Evolutionary conservation across 2,113 vertebrate genomes (phyloP), one percentile per base, ranked within the genome.

Genomic region (Atrichornis clamosus): DNA sequence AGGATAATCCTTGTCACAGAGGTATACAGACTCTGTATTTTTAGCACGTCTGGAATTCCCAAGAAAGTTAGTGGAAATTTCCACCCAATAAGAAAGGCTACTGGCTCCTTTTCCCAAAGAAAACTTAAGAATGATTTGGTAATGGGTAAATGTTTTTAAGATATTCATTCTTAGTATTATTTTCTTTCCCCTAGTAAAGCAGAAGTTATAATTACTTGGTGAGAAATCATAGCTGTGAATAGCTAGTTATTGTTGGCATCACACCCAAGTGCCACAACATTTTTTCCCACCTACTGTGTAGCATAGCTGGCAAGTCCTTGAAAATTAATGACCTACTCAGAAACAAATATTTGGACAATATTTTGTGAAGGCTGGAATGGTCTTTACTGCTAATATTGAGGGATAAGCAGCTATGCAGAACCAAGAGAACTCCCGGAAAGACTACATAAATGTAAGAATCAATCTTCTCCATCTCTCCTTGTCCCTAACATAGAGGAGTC

Each of bases 211-310:
- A 94, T 94, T 83, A 86, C 60, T 94, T 90, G 46, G 72, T 85
- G 72, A 92, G 82, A 96, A 90, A 92, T 62, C 79, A 84, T 50
- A 90, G 75, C 83, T 93, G 94, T 89, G 88, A 95, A 92, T 63
- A 86, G 55, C 42, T 70, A 62, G 88, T 90, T 97, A 86, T 84
- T 94, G 79, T 90, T 97, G 95, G 96, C 92, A 63, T 86, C 47
- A 89, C 42, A 74, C 33, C 9, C 63, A 63, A 93, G 90, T 18
- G 77, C 50, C 35, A 74, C 77, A 75, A 89, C 49, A 77, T 93
- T 96, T 97, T 95, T 96, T 88, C 86, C 68, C 82, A 86, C 64
- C 86, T 90, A 55, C 87, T 76, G 15, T 55, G 76, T 69, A 63
- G 49, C 46, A 69, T 35, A 70, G 69, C 52, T 75, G 44, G 50